Base-by-base conservation (phyloP, 2,888 invertebrate species). In the Pristionchus entomophagus region DNA sequence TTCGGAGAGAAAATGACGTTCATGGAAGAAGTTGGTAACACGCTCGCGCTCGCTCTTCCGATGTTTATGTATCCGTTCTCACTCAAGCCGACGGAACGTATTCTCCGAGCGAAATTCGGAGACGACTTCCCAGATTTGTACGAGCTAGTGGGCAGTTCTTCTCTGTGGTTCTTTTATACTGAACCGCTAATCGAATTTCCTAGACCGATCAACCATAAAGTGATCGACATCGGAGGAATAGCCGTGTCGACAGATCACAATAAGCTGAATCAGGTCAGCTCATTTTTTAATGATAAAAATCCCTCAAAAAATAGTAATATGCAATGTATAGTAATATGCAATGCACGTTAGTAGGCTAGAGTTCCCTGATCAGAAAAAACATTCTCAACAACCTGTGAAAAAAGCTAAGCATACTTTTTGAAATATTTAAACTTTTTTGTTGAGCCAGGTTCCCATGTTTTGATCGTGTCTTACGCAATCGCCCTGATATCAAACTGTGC, bases 171-270 rank as follows among this genome's bases (percentile, higher is more conserved):
- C 45, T 22, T 62, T 4, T 62, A 84, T 45, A 26, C 62, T 10
- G 84, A 84, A 22, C 84, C 84, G n/a, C 84, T 84, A 0, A 38
- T 65, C n/a, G 84, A 84, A 19, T 84, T 84, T 62, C 84, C 84
- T 0, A 26, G 73, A 0, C 51, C 53, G 1, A 73, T 38, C n/a
- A 6, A 51, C 2, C 84, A 84, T 38, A 84, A 73, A 17, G 26
- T 69, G 8, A 69, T 84, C 35, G 84, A 84, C 45, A 73, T 84
- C 14, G 84, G 84, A 29, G 84, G 84, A 45, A 84, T 84, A 26
- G 32, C n/a, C 32, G 84, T 84, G 3, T 69, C 84, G 19, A 6
- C 26, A 1, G 84, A 65, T 17, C 84, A 84, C 35, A 41, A 29
- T 17, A 59, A 22, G 10, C 32, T 84, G 65, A 84, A 84, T 35